phyloP scores from a whole-genome alignment of 2,797 vertebrate species.

The Pangasius sanitwongsei region DNA sequence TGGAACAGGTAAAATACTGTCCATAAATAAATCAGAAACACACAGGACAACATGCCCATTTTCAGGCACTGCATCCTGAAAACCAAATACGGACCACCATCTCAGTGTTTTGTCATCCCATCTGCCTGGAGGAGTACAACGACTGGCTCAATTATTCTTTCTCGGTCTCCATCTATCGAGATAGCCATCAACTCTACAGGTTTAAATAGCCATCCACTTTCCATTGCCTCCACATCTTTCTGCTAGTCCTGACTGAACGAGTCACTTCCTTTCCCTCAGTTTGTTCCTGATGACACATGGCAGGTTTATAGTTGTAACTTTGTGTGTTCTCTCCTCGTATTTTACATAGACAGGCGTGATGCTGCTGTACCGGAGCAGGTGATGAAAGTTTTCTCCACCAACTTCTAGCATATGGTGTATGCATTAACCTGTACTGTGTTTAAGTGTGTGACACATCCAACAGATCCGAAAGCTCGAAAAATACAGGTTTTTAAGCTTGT shows the following conservation, averaged over 20 bases:
- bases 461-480: conserved; percentile 36
- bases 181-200: not conserved
- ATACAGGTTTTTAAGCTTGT: conserved; percentile 69
- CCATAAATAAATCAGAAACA: not conserved
- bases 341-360: conserved; percentile 54
- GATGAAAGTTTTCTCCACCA: conserved; percentile 68
- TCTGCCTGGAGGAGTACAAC: not conserved
- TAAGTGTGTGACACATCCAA: conserved; percentile 43
- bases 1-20: not conserved
- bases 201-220: not conserved
- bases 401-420: conserved; percentile 68
- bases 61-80: not conserved
- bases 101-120: not conserved
- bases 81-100: not conserved
- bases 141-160: not conserved
- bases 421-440: conserved; percentile 59
- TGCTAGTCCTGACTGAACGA: not conserved
- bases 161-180: not conserved
- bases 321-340: conserved; percentile 62
- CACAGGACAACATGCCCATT: not conserved
- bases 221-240: not conserved
- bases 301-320: conserved; percentile 47
- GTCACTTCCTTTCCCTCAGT: conserved; percentile 9
- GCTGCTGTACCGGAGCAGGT: conserved; percentile 57
- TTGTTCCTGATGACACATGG: conserved; percentile 50